These are phyloP conservation scores for Anastrepha ludens DNA, from an alignment of 1,140 invertebrate species.

Conservation along the genomic window DNA sequence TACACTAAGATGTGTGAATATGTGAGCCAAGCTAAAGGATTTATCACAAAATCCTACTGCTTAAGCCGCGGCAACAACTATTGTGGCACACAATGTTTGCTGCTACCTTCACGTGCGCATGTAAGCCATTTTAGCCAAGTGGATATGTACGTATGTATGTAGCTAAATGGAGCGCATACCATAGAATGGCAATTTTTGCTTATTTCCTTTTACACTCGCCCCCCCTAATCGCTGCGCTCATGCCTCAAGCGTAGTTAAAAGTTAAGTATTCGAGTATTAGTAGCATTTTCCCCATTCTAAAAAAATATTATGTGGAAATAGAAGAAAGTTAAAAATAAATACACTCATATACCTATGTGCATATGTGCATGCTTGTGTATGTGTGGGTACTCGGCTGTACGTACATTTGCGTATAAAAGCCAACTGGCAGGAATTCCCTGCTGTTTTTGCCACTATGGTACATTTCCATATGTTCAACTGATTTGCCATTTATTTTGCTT, in stretches of 20 bases:
- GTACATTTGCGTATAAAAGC: neutral
- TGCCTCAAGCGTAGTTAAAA: slow-evolving; percentile 30
- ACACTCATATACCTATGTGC: neutral
- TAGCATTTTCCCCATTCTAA: slow-evolving; percentile 2
- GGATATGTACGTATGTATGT: neutral
- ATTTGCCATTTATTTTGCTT: slow-evolving; percentile 43
- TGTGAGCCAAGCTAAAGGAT: neutral
- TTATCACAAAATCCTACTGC: neutral
- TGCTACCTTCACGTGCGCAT: neutral
- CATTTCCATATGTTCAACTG: slow-evolving; percentile 48
- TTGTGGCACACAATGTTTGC: slow-evolving; percentile 9
- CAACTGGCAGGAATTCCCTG: neutral
- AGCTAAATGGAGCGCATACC: neutral
- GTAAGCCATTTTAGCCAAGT: neutral
- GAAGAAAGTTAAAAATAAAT: slow-evolving; percentile 11
- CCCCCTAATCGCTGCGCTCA: neutral
- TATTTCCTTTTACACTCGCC: neutral
- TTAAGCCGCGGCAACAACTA: neutral
- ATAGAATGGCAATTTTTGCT: neutral
- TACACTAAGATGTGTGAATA: neutral
- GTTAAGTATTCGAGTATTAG: slow-evolving; percentile 47
- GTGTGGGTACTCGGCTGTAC: neutral
- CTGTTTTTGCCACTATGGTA: slow-evolving; percentile 13
- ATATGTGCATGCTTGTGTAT: neutral
- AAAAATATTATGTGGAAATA: slow-evolving; percentile 2